phyloP scores from a whole-genome alignment of 2,113 vertebrate species.

The Periophthalmodon schlosseri region DNA sequence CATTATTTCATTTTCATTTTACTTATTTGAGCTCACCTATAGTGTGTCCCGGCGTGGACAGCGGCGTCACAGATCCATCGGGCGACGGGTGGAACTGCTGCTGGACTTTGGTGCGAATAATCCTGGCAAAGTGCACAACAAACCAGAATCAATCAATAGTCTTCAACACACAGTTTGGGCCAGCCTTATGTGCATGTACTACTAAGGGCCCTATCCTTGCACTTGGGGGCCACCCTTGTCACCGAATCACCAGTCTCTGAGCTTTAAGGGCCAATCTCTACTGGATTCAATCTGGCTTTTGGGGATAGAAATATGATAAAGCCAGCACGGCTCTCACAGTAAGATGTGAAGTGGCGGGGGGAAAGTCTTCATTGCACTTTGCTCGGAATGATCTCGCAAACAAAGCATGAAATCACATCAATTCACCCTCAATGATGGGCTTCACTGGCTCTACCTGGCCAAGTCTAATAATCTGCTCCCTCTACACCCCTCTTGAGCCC shows the following conservation, averaged over 20 bases:
- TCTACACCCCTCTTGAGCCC: constrained; percentile 62
- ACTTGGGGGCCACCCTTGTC: constrained; percentile 57
- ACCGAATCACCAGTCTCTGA: constrained; percentile 74
- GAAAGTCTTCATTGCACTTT: constrained; percentile 83
- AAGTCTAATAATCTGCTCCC: constrained; percentile 80
- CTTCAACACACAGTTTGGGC: constrained; percentile 45
- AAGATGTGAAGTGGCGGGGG: constrained; percentile 80
- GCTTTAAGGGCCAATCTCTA: constrained; percentile 72
- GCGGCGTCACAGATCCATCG: constrained; percentile 87
- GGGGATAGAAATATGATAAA: constrained; percentile 82
- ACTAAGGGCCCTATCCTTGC: constrained; percentile 44
- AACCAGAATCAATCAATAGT: constrained; percentile 69
- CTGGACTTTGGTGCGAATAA: constrained; percentile 99
- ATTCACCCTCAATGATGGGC: constrained; percentile 84
- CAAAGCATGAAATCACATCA: constrained; percentile 88
- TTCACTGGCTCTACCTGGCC: constrained; percentile 84
- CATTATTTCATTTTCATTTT: not conserved
- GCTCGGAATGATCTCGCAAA: constrained; percentile 84
- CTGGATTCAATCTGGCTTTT: constrained; percentile 76
- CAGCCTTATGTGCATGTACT: constrained; percentile 57
- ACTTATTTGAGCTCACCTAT: constrained; percentile 83
- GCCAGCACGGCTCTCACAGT: constrained; percentile 65
- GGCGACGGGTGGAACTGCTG: constrained; percentile 99
- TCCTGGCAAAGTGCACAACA: constrained; percentile 83
- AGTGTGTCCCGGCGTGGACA: constrained; percentile 93